Evolutionary conservation across 1,140 invertebrate genomes (phyloP).

Genomic region (Drosophila bocki): DNA sequence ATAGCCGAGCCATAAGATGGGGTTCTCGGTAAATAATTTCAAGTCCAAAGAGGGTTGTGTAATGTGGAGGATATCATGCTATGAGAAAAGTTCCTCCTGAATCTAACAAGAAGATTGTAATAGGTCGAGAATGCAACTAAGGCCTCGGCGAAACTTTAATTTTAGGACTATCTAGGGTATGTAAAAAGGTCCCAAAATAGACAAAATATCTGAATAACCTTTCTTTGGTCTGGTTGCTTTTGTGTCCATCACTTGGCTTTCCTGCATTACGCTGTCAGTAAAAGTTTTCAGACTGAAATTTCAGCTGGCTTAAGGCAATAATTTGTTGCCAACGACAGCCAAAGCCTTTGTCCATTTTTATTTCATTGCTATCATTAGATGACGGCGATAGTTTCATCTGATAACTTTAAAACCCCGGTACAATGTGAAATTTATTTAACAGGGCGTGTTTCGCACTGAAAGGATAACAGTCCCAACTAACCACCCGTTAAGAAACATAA

Average conservation of each 20-base stretch:
- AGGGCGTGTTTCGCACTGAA: neutral
- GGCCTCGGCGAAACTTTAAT: too few species aligned
- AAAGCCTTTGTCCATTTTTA: neutral
- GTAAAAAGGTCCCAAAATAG: too few species aligned
- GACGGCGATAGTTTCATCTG: neutral
- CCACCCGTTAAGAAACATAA: neutral
- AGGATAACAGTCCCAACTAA: neutral
- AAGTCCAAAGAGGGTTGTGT: neutral
- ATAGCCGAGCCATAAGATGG: slow-evolving; percentile 5
- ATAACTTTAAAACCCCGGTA: neutral
- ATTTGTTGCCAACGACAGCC: slow-evolving; percentile 2
- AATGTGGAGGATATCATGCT: neutral
- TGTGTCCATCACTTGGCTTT: neutral
- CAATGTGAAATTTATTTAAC: neutral
- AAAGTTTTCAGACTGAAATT: slow-evolving; percentile 19
- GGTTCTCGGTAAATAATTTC: neutral
- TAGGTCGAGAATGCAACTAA: too few species aligned
- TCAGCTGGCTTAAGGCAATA: slow-evolving; percentile 3
- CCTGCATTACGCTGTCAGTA: slow-evolving; percentile 11
- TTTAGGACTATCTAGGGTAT: too few species aligned
- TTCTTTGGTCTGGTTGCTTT: neutral
- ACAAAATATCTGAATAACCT: neutral
- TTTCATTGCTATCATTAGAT: neutral
- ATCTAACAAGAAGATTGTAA: too few species aligned
- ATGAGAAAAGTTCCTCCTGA: too few species aligned